Percentiles rank a stretch among this genome's conserved stretches.
These are phyloP conservation scores for Stegodyphus dumicola DNA, from an alignment of 1,140 invertebrate genomes.

Conservation along the genomic window DNA sequence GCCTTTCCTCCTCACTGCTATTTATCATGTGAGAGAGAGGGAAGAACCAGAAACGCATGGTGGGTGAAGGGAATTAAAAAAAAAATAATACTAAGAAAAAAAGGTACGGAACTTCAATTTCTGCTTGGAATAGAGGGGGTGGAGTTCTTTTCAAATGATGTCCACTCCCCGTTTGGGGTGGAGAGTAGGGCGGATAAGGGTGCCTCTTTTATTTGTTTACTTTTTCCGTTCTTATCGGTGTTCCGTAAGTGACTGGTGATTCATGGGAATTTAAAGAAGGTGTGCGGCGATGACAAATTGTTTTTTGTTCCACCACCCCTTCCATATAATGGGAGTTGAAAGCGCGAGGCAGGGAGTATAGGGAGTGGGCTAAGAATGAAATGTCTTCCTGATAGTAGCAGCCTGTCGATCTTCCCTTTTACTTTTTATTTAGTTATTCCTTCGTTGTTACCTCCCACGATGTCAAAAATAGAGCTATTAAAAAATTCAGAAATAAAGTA, in stretches of 20 bases:
- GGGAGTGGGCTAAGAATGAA: too few relatives aligned
- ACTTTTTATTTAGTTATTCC: too few relatives aligned
- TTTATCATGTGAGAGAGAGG: conserved; percentile 29
- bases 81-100: too few relatives aligned
- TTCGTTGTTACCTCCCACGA: conserved; percentile 15
- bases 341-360: neutral
- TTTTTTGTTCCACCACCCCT: conserved; percentile 12
- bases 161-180: neutral
- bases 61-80: neutral
- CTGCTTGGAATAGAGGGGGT: conserved; percentile 2
- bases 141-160: conserved; percentile 8
- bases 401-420: too few relatives aligned
- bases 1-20: conserved; percentile 15
- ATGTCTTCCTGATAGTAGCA: too few relatives aligned
- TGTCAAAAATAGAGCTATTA: neutral
- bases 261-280: conserved; percentile 49
- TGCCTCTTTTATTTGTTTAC: conserved; percentile 30
- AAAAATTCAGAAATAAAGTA: too few relatives aligned
- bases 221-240: conserved; percentile 8
- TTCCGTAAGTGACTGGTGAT: conserved; percentile 46
- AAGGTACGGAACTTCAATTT: conserved; percentile 36
- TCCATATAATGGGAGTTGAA: neutral
- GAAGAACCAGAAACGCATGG: neutral
- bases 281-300: conserved; percentile 54
- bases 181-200: neutral